Evolutionary conservation across 2,888 invertebrate genomes (phyloP), one percentile per base, ranked within the genome.

Genomic region (Adelphocoris suturalis): DNA sequence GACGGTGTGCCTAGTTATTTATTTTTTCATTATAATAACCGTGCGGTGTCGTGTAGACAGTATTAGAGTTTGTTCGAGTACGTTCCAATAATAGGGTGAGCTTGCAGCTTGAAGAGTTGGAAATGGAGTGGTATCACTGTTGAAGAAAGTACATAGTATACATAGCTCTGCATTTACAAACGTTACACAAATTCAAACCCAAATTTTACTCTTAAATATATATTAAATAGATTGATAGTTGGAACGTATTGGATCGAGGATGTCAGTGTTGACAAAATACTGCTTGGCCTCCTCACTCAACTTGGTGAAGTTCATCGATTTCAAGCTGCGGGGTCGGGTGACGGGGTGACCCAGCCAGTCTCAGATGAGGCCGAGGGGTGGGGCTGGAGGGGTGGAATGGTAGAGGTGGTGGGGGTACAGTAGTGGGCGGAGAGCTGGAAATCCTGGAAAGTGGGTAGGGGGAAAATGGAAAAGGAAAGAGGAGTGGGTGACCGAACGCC

Each of bases 271-370:
- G 68, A 68, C 68, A 68, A 68, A 68, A 68, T 68, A 68, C 23
- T 27, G 19, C 68, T 16, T n/a, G 68, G 23, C 68, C 68, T 68
- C 68, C 68, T 68, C 61, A 61, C 61, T 61, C 68, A 4, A 23
- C 68, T 68, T 19, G 23, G 68, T 68, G 68, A 68, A 23, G 68
- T 68, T 68, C 68, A 68, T 68, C 68, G 68, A 68, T 68, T 68
- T 68, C 68, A 23, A 68, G 68, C 68, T 68, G 68, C 19, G 68
- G 27, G 68, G 52, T 68, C 68, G 68, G 68, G 68, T 68, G 68
- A 52, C 52, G 37, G 37, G 37, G 14, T 16, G 52, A 68, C 68
- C 68, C 27, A 27, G 23, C 27, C 23, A 68, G 68, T 23, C 57
- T 57, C 19, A 57, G 57, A 57, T 7, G 37, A 37, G 37, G 37